phyloP scores from a whole-genome alignment of 1,140 invertebrate species.

The Dendroctonus valens region DNA sequence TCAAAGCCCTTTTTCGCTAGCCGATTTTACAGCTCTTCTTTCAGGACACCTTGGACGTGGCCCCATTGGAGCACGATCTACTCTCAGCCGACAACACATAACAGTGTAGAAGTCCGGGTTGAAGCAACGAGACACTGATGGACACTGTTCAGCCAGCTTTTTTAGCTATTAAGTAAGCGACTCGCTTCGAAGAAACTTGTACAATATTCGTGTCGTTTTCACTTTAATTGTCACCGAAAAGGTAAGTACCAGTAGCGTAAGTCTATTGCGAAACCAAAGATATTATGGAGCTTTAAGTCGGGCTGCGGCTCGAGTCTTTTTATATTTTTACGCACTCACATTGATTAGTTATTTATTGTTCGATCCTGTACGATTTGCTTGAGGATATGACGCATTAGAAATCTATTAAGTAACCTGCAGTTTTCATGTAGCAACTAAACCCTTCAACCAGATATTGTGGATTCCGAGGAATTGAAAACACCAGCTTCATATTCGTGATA shows the following conservation, averaged over 20 bases:
- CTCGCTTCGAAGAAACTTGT: not conserved
- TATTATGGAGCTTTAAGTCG: not conserved
- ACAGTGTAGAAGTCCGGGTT: not conserved
- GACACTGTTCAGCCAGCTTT: not conserved
- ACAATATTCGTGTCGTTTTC: not conserved
- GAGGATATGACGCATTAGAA: too few relatives aligned
- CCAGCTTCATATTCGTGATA: too few relatives aligned
- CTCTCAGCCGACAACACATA: not conserved
- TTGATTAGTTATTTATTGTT: not conserved
- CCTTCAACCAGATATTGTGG: too few relatives aligned
- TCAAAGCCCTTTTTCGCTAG: not conserved
- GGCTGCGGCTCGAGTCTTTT: not conserved
- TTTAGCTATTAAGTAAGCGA: not conserved
- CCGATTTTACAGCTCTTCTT: not conserved
- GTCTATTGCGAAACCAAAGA: not conserved
- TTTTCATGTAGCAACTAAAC: too few relatives aligned
- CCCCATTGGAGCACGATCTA: not conserved
- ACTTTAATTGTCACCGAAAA: not conserved
- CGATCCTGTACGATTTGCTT: too few relatives aligned
- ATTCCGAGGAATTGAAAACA: too few relatives aligned
- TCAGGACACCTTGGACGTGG: not conserved
- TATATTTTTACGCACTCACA: not conserved
- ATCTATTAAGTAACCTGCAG: too few relatives aligned
- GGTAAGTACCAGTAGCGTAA: too few relatives aligned
- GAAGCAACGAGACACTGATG: not conserved